Evolutionary conservation across 2,797 vertebrate species (phyloP), one percentile per base, ranked within the genome.

Genomic region (Peromyscus nudipes): DNA sequence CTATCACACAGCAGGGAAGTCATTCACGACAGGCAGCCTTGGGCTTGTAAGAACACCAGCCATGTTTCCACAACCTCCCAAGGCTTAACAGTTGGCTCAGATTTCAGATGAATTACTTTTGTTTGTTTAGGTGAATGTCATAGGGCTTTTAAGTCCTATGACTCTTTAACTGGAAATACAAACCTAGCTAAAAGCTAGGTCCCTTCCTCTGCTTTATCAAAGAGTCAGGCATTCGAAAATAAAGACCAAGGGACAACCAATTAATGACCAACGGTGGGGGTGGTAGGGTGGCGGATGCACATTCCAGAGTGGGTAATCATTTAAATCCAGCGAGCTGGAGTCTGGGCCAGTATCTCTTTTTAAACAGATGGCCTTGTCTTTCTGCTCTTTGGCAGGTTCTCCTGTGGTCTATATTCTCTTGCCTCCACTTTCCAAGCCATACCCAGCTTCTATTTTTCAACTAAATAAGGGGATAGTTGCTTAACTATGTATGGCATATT

Each of bases 81-180:
- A 55, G 9, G 85, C 34, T 81, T 77, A 95, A 84, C 27, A 49
- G 64, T 67, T n/a, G 77, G 90, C 37, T 95, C 67, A 3, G 12
- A 91, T 84, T 83, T 87, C 85, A 95, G 75, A 69, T 77, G 79
- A 94, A 93, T 29, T 83, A 19, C 71, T 97, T 46, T 97, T 46
- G 85, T 40, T 95, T 87, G 90, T 86, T 90, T 94, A 75, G 19
- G 12, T 79, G 34, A 91, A 31, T 46, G 17, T 13, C 27, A 34
- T 57, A 65, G 4, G 19, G 49, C 29, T 94, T 84, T 84, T 87
- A 96, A 90, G 21, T 37, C 37, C 87, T 79, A 0, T 25, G 82
- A 95, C 55, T 96, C 92, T 94, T 81, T 40, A 87, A 93, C 46
- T 2, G 27, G 52, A 94, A 97, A 92, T 65, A 90, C 21, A 82